phyloP scores from a whole-genome alignment of 2,888 invertebrate genomes.

The Zygogramma bicolorata region DNA sequence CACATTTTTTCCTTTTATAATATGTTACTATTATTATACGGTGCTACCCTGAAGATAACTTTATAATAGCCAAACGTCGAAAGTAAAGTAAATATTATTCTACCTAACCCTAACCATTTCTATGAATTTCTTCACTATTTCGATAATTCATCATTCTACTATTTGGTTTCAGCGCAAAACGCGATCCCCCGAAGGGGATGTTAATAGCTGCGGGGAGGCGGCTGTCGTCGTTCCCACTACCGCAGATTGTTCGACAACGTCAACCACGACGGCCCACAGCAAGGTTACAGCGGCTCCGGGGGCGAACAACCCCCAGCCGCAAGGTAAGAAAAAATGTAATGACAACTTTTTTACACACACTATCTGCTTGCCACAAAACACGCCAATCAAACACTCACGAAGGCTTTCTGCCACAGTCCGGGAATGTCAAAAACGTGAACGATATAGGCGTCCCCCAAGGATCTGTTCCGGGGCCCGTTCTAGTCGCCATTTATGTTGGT shows the following conservation, averaged over 20 bases:
- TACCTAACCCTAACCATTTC: too few relatives aligned
- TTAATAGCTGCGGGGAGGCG: slow-evolving; percentile 69
- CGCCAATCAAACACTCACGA: neutral
- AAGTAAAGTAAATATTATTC: too few relatives aligned
- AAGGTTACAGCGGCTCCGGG: slow-evolving; percentile 85
- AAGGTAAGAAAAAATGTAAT: slow-evolving; percentile 67
- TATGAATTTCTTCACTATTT: too few relatives aligned
- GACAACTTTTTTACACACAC: slow-evolving; percentile 42
- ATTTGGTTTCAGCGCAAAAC: slow-evolving; percentile 71
- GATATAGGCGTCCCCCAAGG: too few relatives aligned
- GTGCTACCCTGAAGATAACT: too few relatives aligned
- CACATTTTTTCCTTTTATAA: too few relatives aligned
- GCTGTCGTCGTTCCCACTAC: slow-evolving; percentile 30
- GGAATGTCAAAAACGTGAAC: too few relatives aligned
- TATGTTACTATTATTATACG: too few relatives aligned
- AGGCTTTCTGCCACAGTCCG: slow-evolving; percentile 4
- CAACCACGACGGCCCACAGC: slow-evolving; percentile 84
- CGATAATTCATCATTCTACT: neutral
- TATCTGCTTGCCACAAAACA: too few relatives aligned
- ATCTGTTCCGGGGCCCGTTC: too few relatives aligned
- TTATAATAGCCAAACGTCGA: too few relatives aligned
- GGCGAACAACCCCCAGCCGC: slow-evolving; percentile 77
- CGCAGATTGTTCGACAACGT: slow-evolving; percentile 67
- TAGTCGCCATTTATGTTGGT: too few relatives aligned
- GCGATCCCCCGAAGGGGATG: slow-evolving; percentile 75